Base-by-base conservation (phyloP, 2,888 invertebrate species). In the Sphinx pinastri region DNA sequence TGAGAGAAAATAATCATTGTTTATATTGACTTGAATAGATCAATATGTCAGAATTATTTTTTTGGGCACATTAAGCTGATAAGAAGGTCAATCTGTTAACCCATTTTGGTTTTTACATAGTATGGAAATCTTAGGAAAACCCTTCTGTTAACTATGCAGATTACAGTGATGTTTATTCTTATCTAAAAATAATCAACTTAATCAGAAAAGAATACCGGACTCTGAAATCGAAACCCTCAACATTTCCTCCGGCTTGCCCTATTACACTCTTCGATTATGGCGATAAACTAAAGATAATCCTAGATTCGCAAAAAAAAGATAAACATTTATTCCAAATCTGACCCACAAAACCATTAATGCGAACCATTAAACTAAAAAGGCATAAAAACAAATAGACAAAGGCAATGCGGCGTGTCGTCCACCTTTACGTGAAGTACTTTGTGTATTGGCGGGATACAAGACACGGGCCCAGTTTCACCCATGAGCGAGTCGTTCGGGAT, bases 401-500 rank as follows among this genome's bases (percentile, higher is more conserved):
- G 63, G 68, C 73, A 84, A 79, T 79, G 84, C 77, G 76, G 75
- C 84, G 84, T 83, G 73, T 63, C 76, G 76, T 79, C 74, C 77
- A 71, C 71, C 70, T 68, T 75, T 74, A 75, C 71, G 70, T 60
- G 54, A 58, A 71, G 68, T 73, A 69, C 60, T 55, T 47, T 72
- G 68, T 68, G 70, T 52, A 67, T 70, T 52, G 54, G 58, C 72
- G 16, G 73, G 74, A 70, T 71, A 69, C 58, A 67, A 70, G 70
- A 78, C 76, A 71, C 69, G 72, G 79, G 86, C 76, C 81, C 85
- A 73, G 73, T 82, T 86, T 81, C 84, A 84, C 81, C 78, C 79
- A 74, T 76, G 79, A 80, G 66, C 79, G 79, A 70, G 73, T 78
- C 74, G 75, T 79, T 84, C 84, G 87, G 79, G 76, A 76, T 67